phyloP scores from a whole-genome alignment of 2,113 vertebrate genomes.

The Bothrops jararaca region DNA sequence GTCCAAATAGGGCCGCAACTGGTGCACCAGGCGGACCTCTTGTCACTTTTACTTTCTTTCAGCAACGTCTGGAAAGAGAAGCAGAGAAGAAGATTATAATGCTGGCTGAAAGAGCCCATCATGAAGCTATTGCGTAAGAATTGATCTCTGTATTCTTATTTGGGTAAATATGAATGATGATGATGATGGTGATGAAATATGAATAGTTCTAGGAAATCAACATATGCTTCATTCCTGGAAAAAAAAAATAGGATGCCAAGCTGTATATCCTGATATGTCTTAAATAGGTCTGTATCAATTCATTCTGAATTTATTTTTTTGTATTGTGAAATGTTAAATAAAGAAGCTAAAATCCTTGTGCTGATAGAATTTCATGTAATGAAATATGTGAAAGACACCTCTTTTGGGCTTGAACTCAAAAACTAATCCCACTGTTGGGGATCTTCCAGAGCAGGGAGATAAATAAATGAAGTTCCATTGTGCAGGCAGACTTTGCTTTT shows the following conservation, averaged over 20 bases:
- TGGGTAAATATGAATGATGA: background rate
- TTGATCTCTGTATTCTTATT: conserved; percentile 19
- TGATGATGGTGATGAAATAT: background rate
- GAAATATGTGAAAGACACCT: background rate
- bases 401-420: background rate
- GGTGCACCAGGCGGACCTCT: no score
- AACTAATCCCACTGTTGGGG: background rate
- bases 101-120: conserved; percentile 75
- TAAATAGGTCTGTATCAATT: background rate
- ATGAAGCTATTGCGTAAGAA: conserved; percentile 80
- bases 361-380: background rate
- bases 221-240: background rate
- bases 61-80: conserved; percentile 79
- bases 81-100: conserved; percentile 75
- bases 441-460: background rate
- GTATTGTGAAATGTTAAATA: background rate
- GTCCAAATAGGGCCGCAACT: no score
- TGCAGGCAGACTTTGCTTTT: background rate
- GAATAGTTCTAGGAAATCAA: background rate
- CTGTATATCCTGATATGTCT: conserved; percentile 7
- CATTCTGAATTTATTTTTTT: conserved; percentile 3
- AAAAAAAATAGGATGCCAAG: background rate
- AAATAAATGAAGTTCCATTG: background rate
- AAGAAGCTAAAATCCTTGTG: background rate
- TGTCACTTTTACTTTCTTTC: conserved; percentile 25